Evolutionary conservation across 2,888 invertebrate species (phyloP), one percentile per base, ranked within the genome.

Genomic region (Platerodrilus igneus): DNA sequence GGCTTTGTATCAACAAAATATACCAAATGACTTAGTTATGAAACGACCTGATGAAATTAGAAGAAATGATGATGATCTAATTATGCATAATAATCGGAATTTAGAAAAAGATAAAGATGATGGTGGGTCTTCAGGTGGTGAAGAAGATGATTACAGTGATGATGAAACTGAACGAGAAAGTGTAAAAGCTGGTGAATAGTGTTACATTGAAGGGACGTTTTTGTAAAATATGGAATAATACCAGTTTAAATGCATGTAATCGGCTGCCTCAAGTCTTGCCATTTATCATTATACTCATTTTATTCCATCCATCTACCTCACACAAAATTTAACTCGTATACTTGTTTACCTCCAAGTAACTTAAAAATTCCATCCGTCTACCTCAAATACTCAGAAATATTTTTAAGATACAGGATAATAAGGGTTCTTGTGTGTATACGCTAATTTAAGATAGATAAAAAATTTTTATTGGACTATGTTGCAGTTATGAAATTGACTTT

Each of bases 251-350:
- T 39, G 31, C 33, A 43, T 46, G 38, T n/a, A n/a, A n/a, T 38
- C 33, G 46, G 41, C 46, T 41, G 41, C 44, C 41, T 41, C 39
- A 41, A 41, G 35, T 51, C 48, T 41, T 48, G 44, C 44, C 44
- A 41, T 47, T 35, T 28, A 41, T 30, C 30, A 46, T 33, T 44
- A 39, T 37, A 39, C 45, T 33, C 36, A 58, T 59, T 54, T 58
- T 75, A 79, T 78, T 79, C 79, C 79, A 79, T 79, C 79, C 79
- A 78, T 75, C 79, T 79, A 79, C 79, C 79, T 79, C 79, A 37
- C 44, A 36, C 39, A 40, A 41, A 40, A 36, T 39, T 38, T 22
- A 36, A 30, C 31, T 29, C 37, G 34, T 34, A 20, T 33, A 40
- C 22, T 11, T 30, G 21, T 34, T 45, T 33, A 38, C 28, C 41